These are phyloP conservation scores for Acleris laterana DNA, from an alignment of 2,888 invertebrate species.

Conservation along the genomic window DNA sequence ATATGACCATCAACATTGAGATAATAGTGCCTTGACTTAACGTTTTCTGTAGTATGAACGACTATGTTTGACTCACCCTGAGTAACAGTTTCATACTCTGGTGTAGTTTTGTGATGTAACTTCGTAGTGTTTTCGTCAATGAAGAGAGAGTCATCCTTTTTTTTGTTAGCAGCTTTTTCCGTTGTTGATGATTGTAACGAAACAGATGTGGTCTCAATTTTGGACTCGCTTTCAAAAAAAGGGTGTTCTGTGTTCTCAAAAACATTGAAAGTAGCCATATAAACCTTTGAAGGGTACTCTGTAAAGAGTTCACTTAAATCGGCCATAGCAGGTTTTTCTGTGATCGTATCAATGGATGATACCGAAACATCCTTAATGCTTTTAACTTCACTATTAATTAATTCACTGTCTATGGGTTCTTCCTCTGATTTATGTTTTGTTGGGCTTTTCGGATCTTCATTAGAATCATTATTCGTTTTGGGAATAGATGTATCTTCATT, in stretches of 20 bases:
- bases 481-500: constrained; percentile 35
- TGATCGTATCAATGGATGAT: neutral
- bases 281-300: constrained; percentile 28
- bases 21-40: constrained; percentile 10
- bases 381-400: neutral
- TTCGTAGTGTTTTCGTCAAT: neutral
- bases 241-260: constrained; percentile 15
- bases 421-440: neutral
- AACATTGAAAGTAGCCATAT: constrained; percentile 22
- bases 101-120: neutral
- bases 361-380: neutral
- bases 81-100: neutral
- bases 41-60: neutral
- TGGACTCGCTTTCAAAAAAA: constrained; percentile 22
- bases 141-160: neutral
- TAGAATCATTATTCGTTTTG: constrained; percentile 24
- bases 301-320: constrained; percentile 16
- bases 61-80: neutral
- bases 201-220: constrained; percentile 40
- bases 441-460: neutral
- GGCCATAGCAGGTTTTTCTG: neutral
- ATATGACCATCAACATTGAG: neutral
- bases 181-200: neutral
- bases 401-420: neutral
- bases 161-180: neutral